phyloP scores from a whole-genome alignment of 2,888 invertebrate genomes.

The Phyllotreta cruciferae region DNA sequence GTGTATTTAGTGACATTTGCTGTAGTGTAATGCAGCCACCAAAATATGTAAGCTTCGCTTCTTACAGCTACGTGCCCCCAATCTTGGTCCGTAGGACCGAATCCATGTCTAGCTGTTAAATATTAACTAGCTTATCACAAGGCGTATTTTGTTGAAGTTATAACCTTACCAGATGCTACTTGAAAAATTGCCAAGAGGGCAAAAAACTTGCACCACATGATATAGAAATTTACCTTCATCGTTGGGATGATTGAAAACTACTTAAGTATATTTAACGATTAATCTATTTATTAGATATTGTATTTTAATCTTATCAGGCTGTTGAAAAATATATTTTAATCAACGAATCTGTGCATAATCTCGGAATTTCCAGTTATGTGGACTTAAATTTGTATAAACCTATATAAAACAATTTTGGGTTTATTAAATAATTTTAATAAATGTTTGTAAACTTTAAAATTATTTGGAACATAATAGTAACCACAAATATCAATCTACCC shows the following conservation, averaged over 20 bases:
- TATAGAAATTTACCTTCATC: too few relatives aligned
- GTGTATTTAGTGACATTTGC: constrained; percentile 64
- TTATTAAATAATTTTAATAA: too few relatives aligned
- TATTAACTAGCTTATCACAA: neutral
- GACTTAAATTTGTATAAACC: too few relatives aligned
- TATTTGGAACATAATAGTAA: too few relatives aligned
- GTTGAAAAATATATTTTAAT: constrained; percentile 58
- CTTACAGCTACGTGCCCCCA: constrained; percentile 67
- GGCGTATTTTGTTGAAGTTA: neutral
- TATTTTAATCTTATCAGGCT: too few relatives aligned
- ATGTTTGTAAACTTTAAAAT: too few relatives aligned
- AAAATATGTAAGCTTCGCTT: constrained; percentile 67
- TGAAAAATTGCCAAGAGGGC: neutral
- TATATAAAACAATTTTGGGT: too few relatives aligned
- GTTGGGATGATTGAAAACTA: neutral
- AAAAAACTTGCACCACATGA: neutral
- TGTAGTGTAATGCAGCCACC: constrained; percentile 78
- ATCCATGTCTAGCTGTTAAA: constrained; percentile 18
- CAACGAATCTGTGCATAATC: constrained; percentile 73
- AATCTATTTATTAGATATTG: too few relatives aligned
- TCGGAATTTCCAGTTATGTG: constrained; percentile 59
- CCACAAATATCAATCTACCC: too few relatives aligned
- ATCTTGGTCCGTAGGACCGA: constrained; percentile 56
- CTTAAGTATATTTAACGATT: neutral
- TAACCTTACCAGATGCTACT: neutral